phyloP scores from a whole-genome alignment of 2,797 vertebrate genomes.

The Pantherophis vulpinus region DNA sequence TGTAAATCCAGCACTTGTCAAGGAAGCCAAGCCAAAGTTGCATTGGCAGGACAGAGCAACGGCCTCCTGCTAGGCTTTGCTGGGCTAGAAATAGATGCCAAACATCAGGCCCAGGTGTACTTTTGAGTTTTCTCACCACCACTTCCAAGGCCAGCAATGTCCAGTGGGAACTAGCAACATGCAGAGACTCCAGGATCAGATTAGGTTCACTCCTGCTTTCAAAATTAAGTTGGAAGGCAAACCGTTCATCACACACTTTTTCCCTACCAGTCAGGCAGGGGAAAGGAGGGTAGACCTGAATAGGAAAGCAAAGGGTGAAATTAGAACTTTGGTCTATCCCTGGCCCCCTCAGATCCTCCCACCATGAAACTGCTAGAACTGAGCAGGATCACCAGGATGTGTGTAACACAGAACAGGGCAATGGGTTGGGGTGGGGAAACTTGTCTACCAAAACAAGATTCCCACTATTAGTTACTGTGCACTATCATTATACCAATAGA shows the following conservation, averaged over 20 bases:
- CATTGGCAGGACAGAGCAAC: slow-evolving; percentile 50
- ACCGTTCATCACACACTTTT: slow-evolving; percentile 57
- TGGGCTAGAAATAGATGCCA: slow-evolving; percentile 53
- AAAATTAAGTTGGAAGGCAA: slow-evolving; percentile 55
- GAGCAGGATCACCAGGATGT: not conserved
- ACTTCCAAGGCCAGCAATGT: slow-evolving; percentile 6
- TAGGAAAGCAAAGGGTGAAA: not conserved
- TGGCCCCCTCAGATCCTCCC: not conserved
- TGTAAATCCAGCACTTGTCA: slow-evolving; percentile 59
- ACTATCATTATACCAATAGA: not conserved
- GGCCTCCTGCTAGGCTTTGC: slow-evolving; percentile 55
- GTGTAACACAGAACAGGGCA: not conserved
- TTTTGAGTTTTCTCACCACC: slow-evolving; percentile 12
- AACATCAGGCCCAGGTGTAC: slow-evolving; percentile 10
- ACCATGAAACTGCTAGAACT: not conserved
- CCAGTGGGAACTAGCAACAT: slow-evolving; percentile 40
- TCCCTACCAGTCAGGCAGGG: slow-evolving; percentile 42
- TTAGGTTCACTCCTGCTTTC: slow-evolving; percentile 54
- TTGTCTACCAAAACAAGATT: not conserved
- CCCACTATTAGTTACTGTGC: not conserved
- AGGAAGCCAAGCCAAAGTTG: slow-evolving; percentile 64
- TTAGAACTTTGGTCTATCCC: not conserved
- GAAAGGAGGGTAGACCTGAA: slow-evolving; percentile 42
- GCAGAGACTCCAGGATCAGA: slow-evolving; percentile 34
- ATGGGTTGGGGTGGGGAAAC: no score